These are phyloP conservation scores for Brachyhypopomus gauderio DNA, from an alignment of 2,113 vertebrate genomes.

Conservation along the genomic window DNA sequence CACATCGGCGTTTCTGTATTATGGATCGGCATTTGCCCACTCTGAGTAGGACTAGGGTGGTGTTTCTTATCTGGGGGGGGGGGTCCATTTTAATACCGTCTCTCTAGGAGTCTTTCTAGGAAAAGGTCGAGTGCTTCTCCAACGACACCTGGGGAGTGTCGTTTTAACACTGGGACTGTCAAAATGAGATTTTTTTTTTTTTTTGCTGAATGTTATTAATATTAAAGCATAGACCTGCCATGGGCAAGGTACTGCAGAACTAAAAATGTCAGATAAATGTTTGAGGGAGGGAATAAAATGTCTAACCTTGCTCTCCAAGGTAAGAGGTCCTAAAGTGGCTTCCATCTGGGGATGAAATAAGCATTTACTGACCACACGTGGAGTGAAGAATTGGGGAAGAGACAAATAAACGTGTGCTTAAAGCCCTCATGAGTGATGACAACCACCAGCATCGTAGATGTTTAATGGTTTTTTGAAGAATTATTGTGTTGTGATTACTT, in stretches of 20 bases:
- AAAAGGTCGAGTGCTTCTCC: slow-evolving; percentile 47
- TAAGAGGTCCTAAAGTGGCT: background rate
- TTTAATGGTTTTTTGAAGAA: too few species aligned
- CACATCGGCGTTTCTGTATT: slow-evolving; percentile 10
- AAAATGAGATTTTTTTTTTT: slow-evolving; percentile 49
- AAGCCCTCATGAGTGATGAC: too few species aligned
- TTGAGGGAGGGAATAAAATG: slow-evolving; percentile 3
- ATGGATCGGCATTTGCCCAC: slow-evolving; percentile 9
- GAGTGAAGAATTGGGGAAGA: too few species aligned
- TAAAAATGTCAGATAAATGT: slow-evolving; percentile 39
- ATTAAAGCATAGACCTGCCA: slow-evolving; percentile 32
- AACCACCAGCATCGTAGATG: too few species aligned
- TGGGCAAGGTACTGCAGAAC: slow-evolving; percentile 9
- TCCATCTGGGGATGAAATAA: background rate
- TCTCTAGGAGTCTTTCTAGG: slow-evolving; percentile 13
- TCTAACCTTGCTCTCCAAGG: background rate
- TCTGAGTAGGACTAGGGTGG: background rate
- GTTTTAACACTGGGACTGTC: slow-evolving; percentile 10
- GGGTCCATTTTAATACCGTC: slow-evolving; percentile 39
- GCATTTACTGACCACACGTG: background rate
- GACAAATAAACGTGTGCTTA: too few species aligned
- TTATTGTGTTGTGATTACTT: too few species aligned
- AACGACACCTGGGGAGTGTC: slow-evolving; percentile 28
- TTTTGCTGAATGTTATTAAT: slow-evolving; percentile 42
- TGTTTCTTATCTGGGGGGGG: background rate